Base-by-base conservation (phyloP, 2,113 vertebrate genomes). In the Elachura formosa region DNA sequence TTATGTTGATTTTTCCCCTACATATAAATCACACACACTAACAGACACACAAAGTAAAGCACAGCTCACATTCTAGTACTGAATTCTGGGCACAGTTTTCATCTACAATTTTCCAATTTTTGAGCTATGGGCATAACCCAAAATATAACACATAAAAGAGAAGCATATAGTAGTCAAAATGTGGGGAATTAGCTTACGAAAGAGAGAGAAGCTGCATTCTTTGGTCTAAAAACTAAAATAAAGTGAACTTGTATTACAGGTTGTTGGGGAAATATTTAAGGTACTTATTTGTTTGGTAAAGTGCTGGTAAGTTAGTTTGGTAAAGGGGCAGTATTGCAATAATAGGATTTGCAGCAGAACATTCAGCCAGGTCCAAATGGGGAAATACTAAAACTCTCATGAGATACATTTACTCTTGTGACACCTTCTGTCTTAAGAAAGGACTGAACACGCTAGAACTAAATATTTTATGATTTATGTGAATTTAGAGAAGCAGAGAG, bases 381-480 rank as follows among this genome's bases (percentile, higher is more conserved):
- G 18, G 38, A 91, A 82, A 79, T 62, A n/a, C 34, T 72, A 51
- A 75, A 90, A 59, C 8, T 88, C 46, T 72, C 38, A 40, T 5
- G 38, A 85, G 78, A 89, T 72, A 63, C 55, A 84, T 25, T 63
- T 64, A 15, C 36, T 81, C n/a, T 68, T 67, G 17, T 59, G 80
- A 72, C 24, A 58, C 12, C 74, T 91, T 36, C 52, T 93, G 68
- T 25, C 45, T 80, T 68, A 28, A 61, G 34, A 82, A 77, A 24
- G 14, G 43, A 81, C 15, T n/a, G 26, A 91, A 76, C 26, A 73
- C 12, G 41, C 74, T 82, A 71, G 84, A 83, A 81, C 68, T 55
- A 90, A 93, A 81, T 92, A 95, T 79, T 84, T 91, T 58, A 67
- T 95, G 77, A 89, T 79, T 62, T 84, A 13, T 46, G 31, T 56